Conservation (phyloP, 2,888 invertebrate species). For the Rhagonycha fulva region DNA sequence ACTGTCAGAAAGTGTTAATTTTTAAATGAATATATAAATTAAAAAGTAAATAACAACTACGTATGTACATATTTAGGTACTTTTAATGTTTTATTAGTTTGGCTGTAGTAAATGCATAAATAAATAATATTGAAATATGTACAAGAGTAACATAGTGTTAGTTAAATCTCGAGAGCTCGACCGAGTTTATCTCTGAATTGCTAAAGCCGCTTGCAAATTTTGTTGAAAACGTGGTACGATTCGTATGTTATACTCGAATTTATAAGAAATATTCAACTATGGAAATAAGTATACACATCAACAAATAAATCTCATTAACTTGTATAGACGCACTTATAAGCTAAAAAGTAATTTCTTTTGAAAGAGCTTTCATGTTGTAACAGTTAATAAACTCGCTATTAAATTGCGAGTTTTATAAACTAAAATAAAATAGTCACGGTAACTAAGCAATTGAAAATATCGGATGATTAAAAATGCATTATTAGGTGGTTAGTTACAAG, state of each 20-base stretch:
- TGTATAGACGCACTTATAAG: slow-evolving; percentile 4
- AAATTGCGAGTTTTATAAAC: not conserved
- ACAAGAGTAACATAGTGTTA: slow-evolving; percentile 11
- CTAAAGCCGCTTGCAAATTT: slow-evolving; percentile 12
- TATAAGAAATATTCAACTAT: not conserved
- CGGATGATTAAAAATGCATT: slow-evolving; percentile 11
- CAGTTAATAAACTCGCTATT: slow-evolving; percentile 4
- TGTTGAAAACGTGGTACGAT: slow-evolving; percentile 10
- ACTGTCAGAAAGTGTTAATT: not conserved
- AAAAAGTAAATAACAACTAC: not conserved
- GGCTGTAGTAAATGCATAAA: not conserved
- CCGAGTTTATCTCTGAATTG: slow-evolving; percentile 14
- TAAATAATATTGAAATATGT: slow-evolving; percentile 10
- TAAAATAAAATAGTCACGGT: not conserved
- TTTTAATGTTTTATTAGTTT: not conserved
- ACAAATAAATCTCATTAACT: slow-evolving; percentile 10
- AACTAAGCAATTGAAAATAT: slow-evolving; percentile 7
- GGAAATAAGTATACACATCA: not conserved
- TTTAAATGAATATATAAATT: not conserved
- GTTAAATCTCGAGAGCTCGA: slow-evolving; percentile 12
- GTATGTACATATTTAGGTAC: not conserved
- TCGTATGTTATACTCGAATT: not conserved
- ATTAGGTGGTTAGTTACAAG: not conserved
- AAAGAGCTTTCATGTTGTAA: not conserved
- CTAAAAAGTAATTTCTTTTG: slow-evolving; percentile 5